Evolutionary conservation across 2,797 vertebrate genomes (phyloP), one percentile per base, ranked within the genome.

Genomic region (Tympanoctomys barrerae): DNA sequence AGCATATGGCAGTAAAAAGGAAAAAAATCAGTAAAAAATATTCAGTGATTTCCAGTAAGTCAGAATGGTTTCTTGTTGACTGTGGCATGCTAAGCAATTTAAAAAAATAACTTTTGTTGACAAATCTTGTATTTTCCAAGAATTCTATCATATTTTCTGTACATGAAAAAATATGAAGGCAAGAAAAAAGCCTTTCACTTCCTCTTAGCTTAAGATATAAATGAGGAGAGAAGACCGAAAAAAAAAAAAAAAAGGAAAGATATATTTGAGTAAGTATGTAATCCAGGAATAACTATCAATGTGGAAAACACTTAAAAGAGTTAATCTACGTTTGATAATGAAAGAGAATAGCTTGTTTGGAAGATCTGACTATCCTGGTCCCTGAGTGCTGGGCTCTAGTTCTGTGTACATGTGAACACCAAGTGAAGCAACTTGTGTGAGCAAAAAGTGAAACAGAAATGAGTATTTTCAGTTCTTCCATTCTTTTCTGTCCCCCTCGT

Each of bases 101-200:
- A 36, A 21, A 7, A 70, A 87, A 42, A 64, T 57, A 4, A 1
- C 14, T n/a, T 94, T 64, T 54, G 2, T n/a, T 82, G 3, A n/a
- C 18, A 94, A 0, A 21, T 75, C 77, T 77, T 86, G 4, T 61
- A 87, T 64, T 87, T 89, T 85, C 57, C 36, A 68, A 68, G 28
- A 42, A 22, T 80, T 46, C 39, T 81, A 52, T 1, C 46, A n/a
- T 52, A 70, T 26, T 42, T 93, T 62, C 57, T 62, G 70, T 77
- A n/a, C 6, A 61, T 36, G 10, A 31, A 42, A 83, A 71, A 89
- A 82, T 73, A 49, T 24, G 36, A 54, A 77, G 2, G 2, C 28
- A 28, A 42, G 42, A 73, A 31, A 85, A 0, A 22, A 88, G 0
- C 36, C 2, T 0, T 10, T 36, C n/a, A 71, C 0, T 36, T 5